Conservation (phyloP, 2,113 vertebrate genomes). For the Herpetotheres cachinnans region DNA sequence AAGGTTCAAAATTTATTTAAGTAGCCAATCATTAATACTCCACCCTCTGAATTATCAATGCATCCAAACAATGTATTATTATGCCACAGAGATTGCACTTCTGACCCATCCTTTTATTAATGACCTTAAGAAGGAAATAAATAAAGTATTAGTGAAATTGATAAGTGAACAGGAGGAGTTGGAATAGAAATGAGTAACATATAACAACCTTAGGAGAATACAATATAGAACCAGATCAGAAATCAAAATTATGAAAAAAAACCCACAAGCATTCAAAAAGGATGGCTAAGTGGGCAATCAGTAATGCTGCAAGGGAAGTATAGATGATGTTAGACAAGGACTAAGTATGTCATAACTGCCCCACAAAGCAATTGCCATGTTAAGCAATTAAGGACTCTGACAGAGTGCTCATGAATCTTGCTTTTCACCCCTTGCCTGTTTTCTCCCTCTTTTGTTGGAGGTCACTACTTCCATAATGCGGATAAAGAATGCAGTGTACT, state of each 20-base stretch:
- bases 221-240: neutral
- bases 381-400: neutral
- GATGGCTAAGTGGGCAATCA: neutral
- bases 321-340: neutral
- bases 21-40: neutral
- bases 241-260: neutral
- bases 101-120: neutral
- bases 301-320: neutral
- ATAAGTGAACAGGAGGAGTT: neutral
- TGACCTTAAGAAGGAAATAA: slow-evolving; percentile 4
- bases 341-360: neutral
- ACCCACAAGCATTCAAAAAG: neutral
- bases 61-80: neutral
- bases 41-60: neutral
- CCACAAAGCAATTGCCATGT: neutral
- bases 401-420: neutral
- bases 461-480: neutral
- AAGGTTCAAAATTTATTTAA: neutral
- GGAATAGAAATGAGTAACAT: neutral
- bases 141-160: slow-evolving; percentile 6
- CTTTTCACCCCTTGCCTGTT: neutral
- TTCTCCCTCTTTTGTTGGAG: neutral
- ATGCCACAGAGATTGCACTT: neutral
- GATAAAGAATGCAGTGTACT: neutral
- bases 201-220: neutral